A percentile compares a stretch with the other conserved stretches of the same genome.
These are phyloP conservation scores for Phyllostomus hastatus DNA, from an alignment of 2,113 vertebrate genomes.

Conservation along the genomic window DNA sequence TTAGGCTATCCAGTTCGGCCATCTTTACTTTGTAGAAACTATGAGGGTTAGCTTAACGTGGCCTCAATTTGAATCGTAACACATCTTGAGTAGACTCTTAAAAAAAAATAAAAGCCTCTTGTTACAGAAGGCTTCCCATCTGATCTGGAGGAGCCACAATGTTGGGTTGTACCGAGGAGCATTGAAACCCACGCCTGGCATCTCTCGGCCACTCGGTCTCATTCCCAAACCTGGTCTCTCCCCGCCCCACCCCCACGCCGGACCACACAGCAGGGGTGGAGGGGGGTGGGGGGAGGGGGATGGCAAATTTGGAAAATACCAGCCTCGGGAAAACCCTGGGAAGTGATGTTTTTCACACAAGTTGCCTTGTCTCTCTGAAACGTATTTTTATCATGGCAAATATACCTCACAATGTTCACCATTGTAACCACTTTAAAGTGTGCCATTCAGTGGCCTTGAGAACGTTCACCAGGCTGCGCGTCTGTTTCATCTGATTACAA, in stretches of 20 bases:
- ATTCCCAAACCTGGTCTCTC: neutral
- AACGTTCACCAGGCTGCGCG: rapidly evolving
- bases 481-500: neutral
- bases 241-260: neutral
- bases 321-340: neutral
- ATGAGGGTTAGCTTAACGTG: neutral
- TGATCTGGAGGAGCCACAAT: neutral
- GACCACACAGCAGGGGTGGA: rapidly evolving
- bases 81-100: neutral
- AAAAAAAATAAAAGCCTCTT: neutral
- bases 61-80: conserved; percentile 57
- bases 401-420: neutral
- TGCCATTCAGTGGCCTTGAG: neutral
- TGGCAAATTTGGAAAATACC: neutral
- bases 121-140: neutral
- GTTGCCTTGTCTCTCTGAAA: neutral
- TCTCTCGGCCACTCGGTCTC: neutral
- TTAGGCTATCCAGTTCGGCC: neutral
- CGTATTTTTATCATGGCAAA: neutral
- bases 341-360: neutral
- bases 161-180: neutral
- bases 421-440: neutral
- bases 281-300: rapidly evolving
- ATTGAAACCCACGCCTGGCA: too few relatives aligned
- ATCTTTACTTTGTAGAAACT: neutral